These are phyloP conservation scores for Falco novaeseelandiae DNA, from an alignment of 2,797 vertebrate genomes.

Conservation along the genomic window DNA sequence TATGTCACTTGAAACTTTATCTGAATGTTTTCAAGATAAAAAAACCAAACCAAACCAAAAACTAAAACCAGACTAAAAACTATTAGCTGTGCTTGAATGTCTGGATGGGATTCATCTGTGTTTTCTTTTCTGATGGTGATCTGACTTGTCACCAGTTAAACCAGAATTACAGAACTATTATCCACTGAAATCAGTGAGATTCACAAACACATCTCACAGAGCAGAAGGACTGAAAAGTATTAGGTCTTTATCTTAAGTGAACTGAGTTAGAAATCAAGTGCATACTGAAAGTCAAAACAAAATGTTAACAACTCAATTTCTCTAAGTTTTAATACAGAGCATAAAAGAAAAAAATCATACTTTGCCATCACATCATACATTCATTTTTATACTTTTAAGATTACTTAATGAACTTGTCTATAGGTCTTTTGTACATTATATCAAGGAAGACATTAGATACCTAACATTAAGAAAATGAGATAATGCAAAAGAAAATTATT, in stretches of 20 bases:
- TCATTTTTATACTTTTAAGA: background rate
- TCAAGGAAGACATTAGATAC: background rate
- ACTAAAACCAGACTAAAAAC: background rate
- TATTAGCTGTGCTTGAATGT: background rate
- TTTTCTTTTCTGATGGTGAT: conserved; percentile 25
- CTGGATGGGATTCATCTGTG: background rate
- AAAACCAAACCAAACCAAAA: accelerated
- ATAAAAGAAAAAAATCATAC: background rate
- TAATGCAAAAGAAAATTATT: background rate
- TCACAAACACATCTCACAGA: background rate
- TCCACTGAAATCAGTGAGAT: background rate
- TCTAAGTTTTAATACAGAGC: background rate
- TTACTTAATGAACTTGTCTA: background rate
- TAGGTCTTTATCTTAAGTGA: background rate
- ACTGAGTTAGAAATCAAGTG: background rate
- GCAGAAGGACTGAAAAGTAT: background rate
- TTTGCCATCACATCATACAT: background rate
- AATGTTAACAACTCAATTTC: background rate
- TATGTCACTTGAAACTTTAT: background rate
- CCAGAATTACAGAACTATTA: conserved; percentile 31
- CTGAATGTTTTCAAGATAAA: background rate
- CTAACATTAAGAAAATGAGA: background rate
- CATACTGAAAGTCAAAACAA: background rate
- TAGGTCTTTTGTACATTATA: background rate
- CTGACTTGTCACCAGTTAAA: conserved; percentile 7